Evolutionary conservation across 2,113 vertebrate species (phyloP), one percentile per base, ranked within the genome.

Genomic region (Merops nubicus): DNA sequence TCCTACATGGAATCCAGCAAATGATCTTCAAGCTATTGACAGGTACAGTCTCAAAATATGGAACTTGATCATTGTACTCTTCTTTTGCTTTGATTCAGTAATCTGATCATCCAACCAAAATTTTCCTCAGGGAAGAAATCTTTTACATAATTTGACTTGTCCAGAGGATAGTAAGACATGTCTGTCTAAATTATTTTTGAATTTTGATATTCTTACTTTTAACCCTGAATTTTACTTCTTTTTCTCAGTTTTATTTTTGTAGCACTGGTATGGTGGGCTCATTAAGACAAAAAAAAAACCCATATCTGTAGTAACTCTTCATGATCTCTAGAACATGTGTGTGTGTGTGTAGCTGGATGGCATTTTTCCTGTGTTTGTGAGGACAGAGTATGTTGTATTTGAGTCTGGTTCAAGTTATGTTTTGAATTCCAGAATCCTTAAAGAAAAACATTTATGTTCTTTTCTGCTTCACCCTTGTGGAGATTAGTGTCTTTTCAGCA

Each of bases 1-100:
- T 93, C 99, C 99, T 85, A 99, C 99, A 1, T 99, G 99, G 99
- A 99, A 99, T 96, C 99, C 99, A 97, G 99, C 99, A 95, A 99
- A 98, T 98, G 99, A 99, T 97, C 99, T 99, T 87, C 99, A 99
- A 96, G 99, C 99, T 48, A 98, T 99, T 97, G 99, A 99, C 98
- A 99, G 99, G 99, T 99, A 97, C 29, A 22, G 25, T 51, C 25
- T 51, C 62, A 78, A 89, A 80, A 75, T 95, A 25, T 11, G 57
- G 42, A 67, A 15, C 5, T 50, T 64, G 36, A 48, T 85, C 15
- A 3, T 43, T 33, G 22, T 13, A 14, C 11, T 84, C 12, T 51
- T 48, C 3, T 42, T 80, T 69, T 87, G 7, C 43, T 74, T 92
- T 95, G 25, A 48, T 75, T 22, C 29, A 80, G 15, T 73, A 45